Base-by-base conservation (phyloP, 2,888 invertebrate genomes). In the Dioctria rufipes region DNA sequence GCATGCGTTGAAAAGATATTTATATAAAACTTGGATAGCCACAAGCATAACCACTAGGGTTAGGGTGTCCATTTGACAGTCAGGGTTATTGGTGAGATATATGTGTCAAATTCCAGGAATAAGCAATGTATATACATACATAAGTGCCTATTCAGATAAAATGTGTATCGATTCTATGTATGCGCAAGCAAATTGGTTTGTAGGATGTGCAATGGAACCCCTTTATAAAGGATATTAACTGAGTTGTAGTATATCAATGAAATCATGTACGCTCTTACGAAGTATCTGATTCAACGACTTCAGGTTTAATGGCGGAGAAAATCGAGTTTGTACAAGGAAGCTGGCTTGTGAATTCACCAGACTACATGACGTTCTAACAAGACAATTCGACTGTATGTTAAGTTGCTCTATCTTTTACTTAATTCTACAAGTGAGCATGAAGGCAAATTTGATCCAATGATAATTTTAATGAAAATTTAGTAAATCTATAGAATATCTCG, bases 1-100 rank as follows among this genome's bases (percentile, higher is more conserved):
- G 49, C 49, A 25, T 49, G 43, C 71, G n/a, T 51, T 71, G 43
- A 51, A 51, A 51, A 25, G 71, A 54, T 71, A 54, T 71, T 71
- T 25, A 25, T 25, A 46, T 54, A 71, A 71, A 71, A 54, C 54
- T 71, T 54, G 37, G 51, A 51, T 51, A 51, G 40, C 49, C 54
- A 49, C 40, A 71, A n/a, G 8, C 54, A 46, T 46, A 39, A 71
- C 49, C 54, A 46, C 9, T n/a, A 51, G 54, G 69, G 69, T 9
- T 71, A 51, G 39, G 25, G 71, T 13, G 5, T 37, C 54, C 71
- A 40, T 40, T 71, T 54, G 71, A 54, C 40, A 40, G 54, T 40
- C 71, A 37, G 71, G 51, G 51, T 69, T 71, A 46, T 25, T 46
- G 39, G 5, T 3, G 49, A 3, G 42, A 40, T 51, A 54, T 39